Evolutionary conservation across 2,888 invertebrate genomes (phyloP).

Genomic region (Polia nebulosa): DNA sequence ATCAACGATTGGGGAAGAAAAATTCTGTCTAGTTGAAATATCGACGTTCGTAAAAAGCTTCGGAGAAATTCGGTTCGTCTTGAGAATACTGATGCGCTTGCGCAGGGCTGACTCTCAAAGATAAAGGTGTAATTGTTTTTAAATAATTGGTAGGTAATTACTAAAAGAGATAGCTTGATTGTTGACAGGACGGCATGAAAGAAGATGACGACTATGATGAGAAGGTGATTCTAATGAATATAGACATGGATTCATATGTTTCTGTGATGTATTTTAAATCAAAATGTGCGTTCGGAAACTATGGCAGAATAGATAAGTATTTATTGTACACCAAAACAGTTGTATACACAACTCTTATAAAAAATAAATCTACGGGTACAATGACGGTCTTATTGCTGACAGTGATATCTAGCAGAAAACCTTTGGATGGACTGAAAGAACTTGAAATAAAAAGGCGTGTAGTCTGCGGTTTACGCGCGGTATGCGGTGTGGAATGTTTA

Average conservation of each 20-base stretch:
- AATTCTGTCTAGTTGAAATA: constrained; percentile 81
- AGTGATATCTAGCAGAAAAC: too few relatives aligned
- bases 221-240: too few relatives aligned
- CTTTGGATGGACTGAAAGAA: too few relatives aligned
- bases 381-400: too few relatives aligned
- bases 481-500: too few relatives aligned
- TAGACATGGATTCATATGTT: background rate
- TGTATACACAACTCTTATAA: too few relatives aligned
- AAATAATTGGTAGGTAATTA: background rate
- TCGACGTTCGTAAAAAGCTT: constrained; percentile 67
- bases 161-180: background rate
- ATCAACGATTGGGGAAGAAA: constrained; percentile 77
- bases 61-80: constrained; percentile 57
- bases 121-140: background rate
- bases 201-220: too few relatives aligned
- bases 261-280: background rate
- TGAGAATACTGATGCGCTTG: constrained; percentile 56
- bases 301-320: background rate
- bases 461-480: too few relatives aligned
- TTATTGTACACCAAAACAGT: too few relatives aligned
- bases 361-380: too few relatives aligned
- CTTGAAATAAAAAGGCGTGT: too few relatives aligned
- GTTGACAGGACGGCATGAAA: background rate
- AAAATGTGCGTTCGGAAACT: background rate
- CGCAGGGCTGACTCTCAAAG: constrained; percentile 49